Base-by-base conservation (phyloP, 2,113 vertebrate genomes). In the Lates calcarifer region DNA sequence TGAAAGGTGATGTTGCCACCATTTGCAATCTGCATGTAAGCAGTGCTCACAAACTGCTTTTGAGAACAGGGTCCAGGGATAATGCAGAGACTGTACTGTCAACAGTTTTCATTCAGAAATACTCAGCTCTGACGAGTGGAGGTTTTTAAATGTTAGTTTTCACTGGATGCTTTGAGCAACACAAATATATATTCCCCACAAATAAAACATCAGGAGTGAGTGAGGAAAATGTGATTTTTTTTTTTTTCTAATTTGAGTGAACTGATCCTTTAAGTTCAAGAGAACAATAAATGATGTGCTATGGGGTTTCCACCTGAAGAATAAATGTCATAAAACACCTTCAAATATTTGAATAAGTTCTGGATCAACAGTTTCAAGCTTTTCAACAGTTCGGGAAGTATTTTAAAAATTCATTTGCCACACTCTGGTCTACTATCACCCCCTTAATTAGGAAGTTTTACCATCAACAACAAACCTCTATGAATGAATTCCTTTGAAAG, bases 401-500 rank as follows among this genome's bases (percentile, higher is more conserved):
- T 71, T 73, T 57, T 58, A 18, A 77, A 70, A 61, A 68, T 57
- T 35, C 31, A 69, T 83, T 80, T 60, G 37, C 39, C 37, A 29
- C 61, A 20, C 31, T 67, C 5, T 14, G 45, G 14, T 76, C 39
- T 24, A 41, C 56, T 63, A 56, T 81, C 79, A 49, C 43, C 85
- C 85, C n/a, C 28, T 75, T 88, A 77, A 91, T 89, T 74, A 83
- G 79, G 28, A 81, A 41, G 64, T 20, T 51, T 31, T 72, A 58
- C 58, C 61, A 76, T 66, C 69, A n/a, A 0, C 1, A 63, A 88
- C 57, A 18, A 65, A 72, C 4, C 31, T 74, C 69, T 62, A 74
- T 73, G 80, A 73, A 89, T 85, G 62, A 81, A 85, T 83, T 89
- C 85, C 87, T 90, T 90, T 89, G 83, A 92, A 86, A 90, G 80